Evolutionary conservation across 2,797 vertebrate species (phyloP), one percentile per base, ranked within the genome.

Genomic region (Meriones psammophilus): DNA sequence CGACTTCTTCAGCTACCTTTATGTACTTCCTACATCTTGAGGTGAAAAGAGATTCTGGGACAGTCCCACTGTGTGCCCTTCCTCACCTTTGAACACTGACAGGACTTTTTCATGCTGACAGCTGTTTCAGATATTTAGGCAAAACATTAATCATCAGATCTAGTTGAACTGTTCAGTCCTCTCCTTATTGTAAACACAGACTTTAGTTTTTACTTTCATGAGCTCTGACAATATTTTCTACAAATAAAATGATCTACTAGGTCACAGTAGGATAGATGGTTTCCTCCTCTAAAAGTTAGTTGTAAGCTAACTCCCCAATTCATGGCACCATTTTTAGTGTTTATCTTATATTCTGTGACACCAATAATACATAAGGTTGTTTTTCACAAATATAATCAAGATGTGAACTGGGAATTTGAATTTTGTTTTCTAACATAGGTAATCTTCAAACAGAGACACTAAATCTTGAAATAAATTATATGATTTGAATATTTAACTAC

Each of bases 401-500:
- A 56, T 58, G 18, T 30, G 62, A 26, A 95, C 8, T 84, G 24
- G 0, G 15, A 42, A 84, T 56, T 77, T 78, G 54, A 1, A n/a
- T 73, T 1, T 84, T 91, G 7, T 80, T 39, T 39, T 46, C 94
- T 56, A 36, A 17, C 85, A 4, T 54, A 85, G 24, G 14, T 93
- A 88, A 77, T 14, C 4, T 0, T 3, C 36, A 71, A 76, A 76
- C 24, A 28, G 86, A 71, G n/a, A 87, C 18, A 86, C 30, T 28
- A 42, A 60, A 81, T 14, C 5, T 89, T 71, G 58, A 28, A 26
- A 46, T 46, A 74, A 80, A 7, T 39, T 71, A 14, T 60, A 8
- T 56, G 54, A 85, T 81, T 62, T 95, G 66, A 96, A 66, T 95
- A 92, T 95, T 89, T 94, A 89, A 93, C 2, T 36, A 84, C 17